Base-by-base conservation (phyloP, 2,888 invertebrate genomes). In the Mythimna pallens region DNA sequence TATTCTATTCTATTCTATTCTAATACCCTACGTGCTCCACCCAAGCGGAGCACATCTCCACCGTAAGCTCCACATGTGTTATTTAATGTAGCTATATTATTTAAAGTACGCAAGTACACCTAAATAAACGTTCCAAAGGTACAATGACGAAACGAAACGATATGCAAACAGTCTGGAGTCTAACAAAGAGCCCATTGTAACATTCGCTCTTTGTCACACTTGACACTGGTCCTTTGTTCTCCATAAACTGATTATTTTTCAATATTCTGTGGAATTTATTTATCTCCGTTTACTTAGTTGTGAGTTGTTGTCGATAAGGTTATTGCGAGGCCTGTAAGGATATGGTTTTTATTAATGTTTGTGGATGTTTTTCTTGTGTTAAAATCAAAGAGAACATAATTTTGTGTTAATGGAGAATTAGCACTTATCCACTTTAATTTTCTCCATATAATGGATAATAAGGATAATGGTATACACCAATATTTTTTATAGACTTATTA, bases 171-270 rank as follows among this genome's bases (percentile, higher is more conserved):
- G 65, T 78, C 72, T 80, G 74, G 25, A 6, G 9, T 9, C 8
- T 8, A 12, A 81, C 85, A 83, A 80, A 52, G 64, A 63, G 9
- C 40, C 73, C 67, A 68, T 70, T 78, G 77, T 78, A 61, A 17
- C 36, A 63, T 22, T 34, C 57, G 30, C 22, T 52, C 71, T 72
- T 80, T 81, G 78, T 84, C 71, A 40, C 30, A 63, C 58, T 34
- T 50, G 65, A 67, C 78, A 84, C 67, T 76, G 73, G 59, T 1
- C 43, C 75, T 80, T 81, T 86, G 81, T 85, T 77, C 50, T 58
- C 68, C 17, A 34, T 65, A 81, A 77, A 73, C 70, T 71, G 75
- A 78, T 83, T 78, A 78, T 54, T 69, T 78, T 73, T 58, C 79
- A 59, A 77, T 71, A 76, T 82, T 74, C 55, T 22, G 61, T 62